Percentiles rank a stretch among this genome's conserved stretches.
Conservation (phyloP, 30 jellyfish, hydroid and myxozoan genomes). For the Aurelia sp. region DNA sequence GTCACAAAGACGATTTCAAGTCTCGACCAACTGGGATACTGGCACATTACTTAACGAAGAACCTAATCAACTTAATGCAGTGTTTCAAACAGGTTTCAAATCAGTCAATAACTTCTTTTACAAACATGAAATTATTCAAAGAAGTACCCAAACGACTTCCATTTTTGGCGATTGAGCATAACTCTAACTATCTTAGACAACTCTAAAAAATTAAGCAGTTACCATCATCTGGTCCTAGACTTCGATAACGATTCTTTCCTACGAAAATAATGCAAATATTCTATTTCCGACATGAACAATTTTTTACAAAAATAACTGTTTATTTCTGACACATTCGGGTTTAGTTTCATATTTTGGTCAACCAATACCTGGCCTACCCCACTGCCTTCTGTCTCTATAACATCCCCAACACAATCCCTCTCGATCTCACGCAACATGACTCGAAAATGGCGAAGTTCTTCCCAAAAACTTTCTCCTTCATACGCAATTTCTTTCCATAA, state of each 20-base stretch:
- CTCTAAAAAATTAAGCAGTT: too few relatives aligned
- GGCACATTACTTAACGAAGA: too few relatives aligned
- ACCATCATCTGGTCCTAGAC: conserved; percentile 42
- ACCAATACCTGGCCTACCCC: conserved; percentile 35
- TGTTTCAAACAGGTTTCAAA: too few relatives aligned
- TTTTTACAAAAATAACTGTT: conserved; percentile 88
- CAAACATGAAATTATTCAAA: too few relatives aligned
- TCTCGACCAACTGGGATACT: too few relatives aligned
- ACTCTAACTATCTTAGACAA: too few relatives aligned
- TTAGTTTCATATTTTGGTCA: conserved; percentile 46
- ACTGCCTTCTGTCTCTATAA: conserved; percentile 30
- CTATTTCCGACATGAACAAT: conserved; percentile 82
- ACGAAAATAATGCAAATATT: conserved; percentile 89
- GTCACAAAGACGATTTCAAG: too few relatives aligned
- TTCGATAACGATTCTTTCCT: conserved; percentile 80
- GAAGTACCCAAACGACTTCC: too few relatives aligned
- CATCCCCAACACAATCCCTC: conserved; percentile 77
- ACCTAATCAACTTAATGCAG: too few relatives aligned
- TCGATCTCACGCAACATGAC: conserved; percentile 54
- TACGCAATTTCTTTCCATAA: conserved; percentile 90
- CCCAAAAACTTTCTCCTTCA: conserved; percentile 94
- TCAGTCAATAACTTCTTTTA: too few relatives aligned
- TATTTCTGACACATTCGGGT: conserved; percentile 76
- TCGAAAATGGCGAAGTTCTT: conserved; percentile 78
- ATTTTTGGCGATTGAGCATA: too few relatives aligned